Percentiles rank a stretch among this genome's conserved stretches.
Evolutionary conservation across 1,140 invertebrate species (phyloP).

Genomic region (Camponotus floridanus): DNA sequence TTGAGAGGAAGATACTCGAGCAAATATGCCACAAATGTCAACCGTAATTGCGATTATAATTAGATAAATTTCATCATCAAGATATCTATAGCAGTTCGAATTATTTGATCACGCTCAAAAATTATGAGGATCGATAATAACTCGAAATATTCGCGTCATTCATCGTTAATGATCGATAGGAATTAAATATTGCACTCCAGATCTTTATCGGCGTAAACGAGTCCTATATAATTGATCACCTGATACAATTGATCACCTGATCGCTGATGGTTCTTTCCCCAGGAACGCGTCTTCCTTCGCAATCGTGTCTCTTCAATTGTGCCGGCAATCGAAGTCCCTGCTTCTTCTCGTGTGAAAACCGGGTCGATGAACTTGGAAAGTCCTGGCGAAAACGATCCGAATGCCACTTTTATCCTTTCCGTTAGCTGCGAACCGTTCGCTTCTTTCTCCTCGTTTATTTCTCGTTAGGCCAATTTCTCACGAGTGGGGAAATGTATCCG

Average conservation of each 20-base stretch:
- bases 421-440: constrained; percentile 58
- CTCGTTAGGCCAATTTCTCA: constrained; percentile 55
- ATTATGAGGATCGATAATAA: constrained; percentile 23
- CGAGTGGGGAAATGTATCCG: constrained; percentile 3
- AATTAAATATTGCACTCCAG: neutral
- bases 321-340: neutral
- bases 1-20: no score
- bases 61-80: constrained; percentile 62
- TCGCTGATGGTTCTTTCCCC: neutral
- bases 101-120: constrained; percentile 40
- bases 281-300: no score
- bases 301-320: neutral
- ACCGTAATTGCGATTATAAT: constrained; percentile 50
- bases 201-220: constrained; percentile 38
- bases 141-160: neutral
- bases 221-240: constrained; percentile 42
- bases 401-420: constrained; percentile 68
- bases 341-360: constrained; percentile 17
- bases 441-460: constrained; percentile 63
- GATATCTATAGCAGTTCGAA: constrained; percentile 3
- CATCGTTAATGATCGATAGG: constrained; percentile 27
- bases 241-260: neutral
- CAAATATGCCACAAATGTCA: constrained; percentile 62
- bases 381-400: constrained; percentile 54
- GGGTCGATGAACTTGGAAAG: constrained; percentile 57